These are phyloP conservation scores for Otolemur crassicaudatus DNA, from an alignment of 2,797 vertebrate species.

Conservation along the genomic window DNA sequence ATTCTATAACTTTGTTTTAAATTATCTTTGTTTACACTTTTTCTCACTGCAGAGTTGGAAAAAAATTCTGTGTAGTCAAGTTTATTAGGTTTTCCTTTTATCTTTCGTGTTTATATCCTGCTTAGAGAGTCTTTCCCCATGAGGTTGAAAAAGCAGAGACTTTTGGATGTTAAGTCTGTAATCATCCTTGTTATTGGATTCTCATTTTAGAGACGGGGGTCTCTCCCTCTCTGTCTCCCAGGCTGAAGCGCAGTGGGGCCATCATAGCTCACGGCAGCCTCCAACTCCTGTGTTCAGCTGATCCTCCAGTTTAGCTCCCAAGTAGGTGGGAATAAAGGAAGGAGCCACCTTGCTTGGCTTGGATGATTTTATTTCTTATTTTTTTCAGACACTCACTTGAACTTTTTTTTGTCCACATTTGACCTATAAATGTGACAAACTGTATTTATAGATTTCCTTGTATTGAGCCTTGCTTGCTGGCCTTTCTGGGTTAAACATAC, in stretches of 20 bases:
- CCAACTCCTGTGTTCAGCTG: too few species aligned
- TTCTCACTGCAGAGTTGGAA: neutral
- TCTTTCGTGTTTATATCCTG: neutral
- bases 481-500: neutral
- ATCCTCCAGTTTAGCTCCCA: too few species aligned
- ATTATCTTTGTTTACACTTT: neutral
- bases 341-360: neutral
- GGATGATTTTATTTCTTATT: slow-evolving; percentile 18
- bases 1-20: neutral
- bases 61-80: neutral
- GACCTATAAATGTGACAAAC: neutral
- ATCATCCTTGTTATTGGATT: neutral
- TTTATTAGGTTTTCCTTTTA: neutral
- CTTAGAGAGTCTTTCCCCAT: neutral
- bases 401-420: neutral
- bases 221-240: too few species aligned
- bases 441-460: neutral
- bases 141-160: neutral
- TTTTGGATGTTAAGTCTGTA: neutral
- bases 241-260: too few species aligned
- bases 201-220: too few species aligned
- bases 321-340: too few species aligned
- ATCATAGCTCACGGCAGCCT: too few species aligned
- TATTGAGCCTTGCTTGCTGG: neutral
- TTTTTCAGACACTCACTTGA: neutral